phyloP scores from a whole-genome alignment of 2,797 vertebrate species.

The Limosa lapponica region DNA sequence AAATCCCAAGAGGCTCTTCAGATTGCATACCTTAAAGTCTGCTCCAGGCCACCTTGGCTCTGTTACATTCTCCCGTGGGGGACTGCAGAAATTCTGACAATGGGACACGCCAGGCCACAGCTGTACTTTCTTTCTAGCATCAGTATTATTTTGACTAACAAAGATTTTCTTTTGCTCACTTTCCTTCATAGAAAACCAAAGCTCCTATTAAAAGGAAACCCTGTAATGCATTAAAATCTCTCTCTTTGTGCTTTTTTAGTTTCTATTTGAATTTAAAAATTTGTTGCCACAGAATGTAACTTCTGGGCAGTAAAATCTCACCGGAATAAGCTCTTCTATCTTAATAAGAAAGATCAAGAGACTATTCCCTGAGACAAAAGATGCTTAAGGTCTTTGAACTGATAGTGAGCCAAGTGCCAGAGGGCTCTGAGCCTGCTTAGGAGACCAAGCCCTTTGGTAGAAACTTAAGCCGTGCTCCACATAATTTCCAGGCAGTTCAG shows the following conservation, averaged over 20 bases:
- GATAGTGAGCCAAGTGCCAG: rapidly evolving
- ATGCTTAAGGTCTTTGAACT: background rate
- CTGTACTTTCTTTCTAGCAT: background rate
- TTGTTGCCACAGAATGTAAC: rapidly evolving
- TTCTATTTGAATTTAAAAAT: background rate
- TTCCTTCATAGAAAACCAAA: background rate
- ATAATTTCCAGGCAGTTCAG: background rate
- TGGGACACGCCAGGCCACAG: background rate
- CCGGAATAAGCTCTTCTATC: background rate
- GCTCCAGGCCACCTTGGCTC: background rate
- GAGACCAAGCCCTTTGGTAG: background rate
- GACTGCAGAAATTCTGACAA: background rate
- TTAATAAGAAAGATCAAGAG: background rate
- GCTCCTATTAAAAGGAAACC: background rate
- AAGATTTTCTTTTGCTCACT: background rate
- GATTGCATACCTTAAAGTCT: background rate
- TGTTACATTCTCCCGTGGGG: background rate
- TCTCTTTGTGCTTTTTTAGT: background rate
- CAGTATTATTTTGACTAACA: background rate
- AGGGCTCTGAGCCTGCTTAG: background rate
- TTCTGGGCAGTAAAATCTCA: background rate
- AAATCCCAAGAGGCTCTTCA: background rate
- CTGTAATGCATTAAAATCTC: background rate
- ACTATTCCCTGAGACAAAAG: background rate
- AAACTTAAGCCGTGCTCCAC: background rate